These are phyloP conservation scores for Oreonectes daqikongensis DNA, from an alignment of 2,797 vertebrate species.

Conservation along the genomic window DNA sequence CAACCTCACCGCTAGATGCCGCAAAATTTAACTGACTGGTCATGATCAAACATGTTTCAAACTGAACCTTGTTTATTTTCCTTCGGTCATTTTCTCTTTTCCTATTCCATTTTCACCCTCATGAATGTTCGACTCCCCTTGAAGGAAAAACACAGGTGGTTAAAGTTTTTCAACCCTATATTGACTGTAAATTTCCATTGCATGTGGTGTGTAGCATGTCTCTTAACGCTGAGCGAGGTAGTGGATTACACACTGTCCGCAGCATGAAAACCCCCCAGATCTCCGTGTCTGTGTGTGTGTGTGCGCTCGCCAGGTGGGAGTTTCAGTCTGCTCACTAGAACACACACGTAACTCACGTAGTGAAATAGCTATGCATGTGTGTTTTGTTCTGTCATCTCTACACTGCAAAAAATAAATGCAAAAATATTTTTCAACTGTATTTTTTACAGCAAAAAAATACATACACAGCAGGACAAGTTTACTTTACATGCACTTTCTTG, in stretches of 20 bases:
- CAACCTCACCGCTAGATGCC: too few species aligned
- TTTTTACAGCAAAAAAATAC: background rate
- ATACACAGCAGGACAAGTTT: background rate
- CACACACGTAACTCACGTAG: slow-evolving; percentile 17
- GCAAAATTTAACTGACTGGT: too few species aligned
- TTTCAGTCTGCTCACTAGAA: background rate
- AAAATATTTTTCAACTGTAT: background rate
- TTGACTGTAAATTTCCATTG: slow-evolving; percentile 36
- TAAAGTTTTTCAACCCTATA: slow-evolving; percentile 1
- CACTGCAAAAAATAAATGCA: background rate
- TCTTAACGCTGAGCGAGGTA: slow-evolving; percentile 1
- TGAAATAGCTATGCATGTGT: background rate
- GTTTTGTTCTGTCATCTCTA: background rate
- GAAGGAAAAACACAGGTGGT: slow-evolving; percentile 37
- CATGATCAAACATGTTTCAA: background rate
- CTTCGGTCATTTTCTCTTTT: background rate
- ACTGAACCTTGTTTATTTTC: background rate
- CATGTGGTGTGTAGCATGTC: slow-evolving; percentile 25
- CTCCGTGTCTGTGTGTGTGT: slow-evolving; percentile 68
- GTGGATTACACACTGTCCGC: slow-evolving; percentile 10
- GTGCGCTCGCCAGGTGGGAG: slow-evolving; percentile 40
- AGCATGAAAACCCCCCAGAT: slow-evolving; percentile 54
- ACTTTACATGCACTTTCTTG: background rate
- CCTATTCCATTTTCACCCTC: background rate
- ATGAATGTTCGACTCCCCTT: background rate